phyloP scores from a whole-genome alignment of 37 sponge, comb jelly and placozoan genomes.

The Dysidea cf. avara region DNA sequence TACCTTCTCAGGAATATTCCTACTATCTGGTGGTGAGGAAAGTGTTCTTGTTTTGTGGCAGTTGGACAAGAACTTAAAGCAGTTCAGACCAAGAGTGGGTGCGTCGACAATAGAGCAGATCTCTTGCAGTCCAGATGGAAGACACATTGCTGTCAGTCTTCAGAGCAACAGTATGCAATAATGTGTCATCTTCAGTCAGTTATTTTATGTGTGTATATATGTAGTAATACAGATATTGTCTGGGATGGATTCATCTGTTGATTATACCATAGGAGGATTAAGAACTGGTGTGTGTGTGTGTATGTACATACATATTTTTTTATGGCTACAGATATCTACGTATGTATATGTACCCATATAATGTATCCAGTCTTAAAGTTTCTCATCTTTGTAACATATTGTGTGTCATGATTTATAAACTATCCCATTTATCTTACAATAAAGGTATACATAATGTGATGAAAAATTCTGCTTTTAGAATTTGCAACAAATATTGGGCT shows the following conservation, averaged over 20 bases:
- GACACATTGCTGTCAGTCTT: constrained; percentile 58
- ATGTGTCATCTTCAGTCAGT: neutral
- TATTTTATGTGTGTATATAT: neutral
- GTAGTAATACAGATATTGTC: constrained; percentile 66
- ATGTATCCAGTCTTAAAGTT: no score
- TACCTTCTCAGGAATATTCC: constrained; percentile 69
- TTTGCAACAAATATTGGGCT: no score
- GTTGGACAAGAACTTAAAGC: constrained; percentile 52
- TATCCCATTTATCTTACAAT: no score
- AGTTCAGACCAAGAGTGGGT: constrained; percentile 82
- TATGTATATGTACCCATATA: no score
- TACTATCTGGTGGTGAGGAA: constrained; percentile 93
- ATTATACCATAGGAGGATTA: constrained; percentile 46
- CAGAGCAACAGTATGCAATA: constrained; percentile 60
- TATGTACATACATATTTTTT: no score
- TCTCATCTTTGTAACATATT: no score
- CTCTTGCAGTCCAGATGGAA: constrained; percentile 44
- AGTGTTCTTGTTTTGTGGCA: constrained; percentile 90
- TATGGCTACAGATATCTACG: no score
- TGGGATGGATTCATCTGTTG: constrained; percentile 46
- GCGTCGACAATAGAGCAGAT: constrained; percentile 53
- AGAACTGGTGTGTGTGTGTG: constrained; percentile 16
- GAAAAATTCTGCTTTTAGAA: no score
- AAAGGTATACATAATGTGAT: no score
- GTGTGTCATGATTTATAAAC: no score